phyloP scores from a whole-genome alignment of 2,797 vertebrate genomes.

The Crenichthys baileyi region DNA sequence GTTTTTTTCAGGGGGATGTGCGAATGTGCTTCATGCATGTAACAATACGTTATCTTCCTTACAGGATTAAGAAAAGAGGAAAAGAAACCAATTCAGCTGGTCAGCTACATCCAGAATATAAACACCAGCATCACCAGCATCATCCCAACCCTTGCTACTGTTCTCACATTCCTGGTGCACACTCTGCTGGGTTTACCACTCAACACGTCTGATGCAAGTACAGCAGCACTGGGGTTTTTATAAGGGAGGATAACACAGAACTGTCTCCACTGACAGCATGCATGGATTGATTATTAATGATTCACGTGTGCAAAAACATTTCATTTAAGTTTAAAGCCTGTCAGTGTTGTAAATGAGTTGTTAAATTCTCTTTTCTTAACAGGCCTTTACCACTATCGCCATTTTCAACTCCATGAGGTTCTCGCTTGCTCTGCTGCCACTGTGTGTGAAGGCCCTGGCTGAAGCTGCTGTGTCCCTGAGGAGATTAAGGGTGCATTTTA shows the following conservation, averaged over 20 bases:
- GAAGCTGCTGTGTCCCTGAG: constrained; percentile 79
- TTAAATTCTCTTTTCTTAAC: constrained; percentile 14
- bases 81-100: constrained; percentile 68
- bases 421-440: constrained; percentile 76
- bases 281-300: neutral
- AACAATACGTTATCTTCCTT: neutral
- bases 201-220: constrained; percentile 66
- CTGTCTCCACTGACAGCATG: neutral
- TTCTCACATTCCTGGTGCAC: constrained; percentile 83
- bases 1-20: neutral
- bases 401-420: constrained; percentile 86
- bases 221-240: no score
- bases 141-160: constrained; percentile 75
- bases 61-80: constrained; percentile 81
- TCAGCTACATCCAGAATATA: constrained; percentile 80
- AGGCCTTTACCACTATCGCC: constrained; percentile 86
- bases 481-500: constrained; percentile 79
- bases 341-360: neutral
- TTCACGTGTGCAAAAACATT: neutral
- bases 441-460: constrained; percentile 77
- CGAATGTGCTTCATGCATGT: neutral
- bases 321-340: neutral
- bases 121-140: constrained; percentile 76
- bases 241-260: neutral
- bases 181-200: constrained; percentile 72